These are phyloP conservation scores for Chiloscyllium punctatum DNA, from an alignment of 2,797 vertebrate species.

Conservation along the genomic window DNA sequence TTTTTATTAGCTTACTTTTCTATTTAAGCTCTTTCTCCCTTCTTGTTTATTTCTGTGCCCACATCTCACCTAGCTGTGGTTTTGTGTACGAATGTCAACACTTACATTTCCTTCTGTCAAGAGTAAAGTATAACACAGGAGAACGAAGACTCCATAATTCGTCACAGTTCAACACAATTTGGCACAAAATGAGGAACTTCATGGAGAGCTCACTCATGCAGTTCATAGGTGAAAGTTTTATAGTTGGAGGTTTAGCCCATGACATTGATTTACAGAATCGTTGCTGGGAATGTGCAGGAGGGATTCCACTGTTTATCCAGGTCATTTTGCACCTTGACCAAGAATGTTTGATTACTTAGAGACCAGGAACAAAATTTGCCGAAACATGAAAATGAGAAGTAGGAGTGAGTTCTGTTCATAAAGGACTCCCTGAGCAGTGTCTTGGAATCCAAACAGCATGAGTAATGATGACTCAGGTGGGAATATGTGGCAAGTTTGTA, in stretches of 20 bases:
- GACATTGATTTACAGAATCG: too few relatives aligned
- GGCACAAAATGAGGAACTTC: not conserved
- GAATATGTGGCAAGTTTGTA: too few relatives aligned
- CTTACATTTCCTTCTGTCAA: not conserved
- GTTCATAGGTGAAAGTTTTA: too few relatives aligned
- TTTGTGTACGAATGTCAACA: not conserved
- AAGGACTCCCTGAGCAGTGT: too few relatives aligned
- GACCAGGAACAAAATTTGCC: not conserved
- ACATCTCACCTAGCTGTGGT: not conserved
- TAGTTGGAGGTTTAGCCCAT: too few relatives aligned
- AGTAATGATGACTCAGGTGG: too few relatives aligned
- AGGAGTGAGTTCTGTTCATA: too few relatives aligned
- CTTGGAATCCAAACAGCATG: too few relatives aligned
- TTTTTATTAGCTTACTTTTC: not conserved
- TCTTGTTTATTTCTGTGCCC: not conserved
- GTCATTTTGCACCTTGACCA: not conserved
- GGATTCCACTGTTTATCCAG: not conserved
- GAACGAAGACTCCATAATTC: not conserved
- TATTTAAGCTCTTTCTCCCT: not conserved
- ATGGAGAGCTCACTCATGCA: too few relatives aligned
- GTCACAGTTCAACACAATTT: not conserved
- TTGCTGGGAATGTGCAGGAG: too few relatives aligned
- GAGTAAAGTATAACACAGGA: not conserved
- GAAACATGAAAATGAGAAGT: not conserved
- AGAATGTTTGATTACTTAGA: not conserved